A percentile compares a stretch with the other conserved stretches of the same genome.
phyloP scores from a whole-genome alignment of 2,888 invertebrate genomes.

The Actias luna region DNA sequence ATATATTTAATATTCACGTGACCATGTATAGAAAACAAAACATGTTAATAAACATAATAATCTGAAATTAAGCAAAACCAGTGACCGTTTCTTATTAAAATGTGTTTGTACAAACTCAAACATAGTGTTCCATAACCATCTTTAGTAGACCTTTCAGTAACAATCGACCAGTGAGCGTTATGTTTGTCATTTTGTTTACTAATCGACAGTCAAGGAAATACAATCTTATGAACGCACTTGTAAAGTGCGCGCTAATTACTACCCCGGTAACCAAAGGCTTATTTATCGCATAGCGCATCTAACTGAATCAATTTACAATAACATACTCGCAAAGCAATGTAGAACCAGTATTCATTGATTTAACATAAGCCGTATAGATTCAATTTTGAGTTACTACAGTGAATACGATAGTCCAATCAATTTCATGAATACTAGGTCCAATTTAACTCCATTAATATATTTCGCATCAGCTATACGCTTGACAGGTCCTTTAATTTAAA shows the following conservation, averaged over 20 bases:
- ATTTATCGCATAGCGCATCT: conserved; percentile 64
- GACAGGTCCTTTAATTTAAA: conserved; percentile 24
- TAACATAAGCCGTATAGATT: not conserved
- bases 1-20: conserved; percentile 56
- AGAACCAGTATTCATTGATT: conserved; percentile 30
- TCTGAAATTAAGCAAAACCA: conserved; percentile 8
- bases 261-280: conserved; percentile 48
- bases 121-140: not conserved
- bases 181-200: conserved; percentile 61
- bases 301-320: conserved; percentile 36
- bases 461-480: conserved; percentile 60
- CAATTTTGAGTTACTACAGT: not conserved
- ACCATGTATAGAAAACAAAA: conserved; percentile 40
- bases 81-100: conserved; percentile 12
- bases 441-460: conserved; percentile 46
- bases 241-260: conserved; percentile 58
- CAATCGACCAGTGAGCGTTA: conserved; percentile 58
- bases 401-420: conserved; percentile 5
- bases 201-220: conserved; percentile 76
- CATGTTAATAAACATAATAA: conserved; percentile 9
- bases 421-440: conserved; percentile 30
- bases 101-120: not conserved
- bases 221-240: conserved; percentile 64
- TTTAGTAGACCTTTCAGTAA: conserved; percentile 30
- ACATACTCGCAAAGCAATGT: conserved; percentile 59